Evolutionary conservation across 2,888 invertebrate species (phyloP), one percentile per base, ranked within the genome.

Genomic region (Panzeria rudis): DNA sequence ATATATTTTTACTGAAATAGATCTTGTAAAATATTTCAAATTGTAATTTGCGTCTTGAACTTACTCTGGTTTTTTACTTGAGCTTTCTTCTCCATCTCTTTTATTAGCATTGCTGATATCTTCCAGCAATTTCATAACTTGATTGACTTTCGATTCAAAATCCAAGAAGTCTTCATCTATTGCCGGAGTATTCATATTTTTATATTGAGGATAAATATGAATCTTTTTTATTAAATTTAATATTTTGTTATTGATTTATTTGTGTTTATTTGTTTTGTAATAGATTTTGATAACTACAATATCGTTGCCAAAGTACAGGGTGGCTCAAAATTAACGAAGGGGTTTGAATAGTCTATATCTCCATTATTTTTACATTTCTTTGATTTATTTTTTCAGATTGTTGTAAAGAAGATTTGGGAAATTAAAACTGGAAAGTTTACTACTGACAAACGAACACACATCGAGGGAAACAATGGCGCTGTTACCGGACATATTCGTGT

Each of bases 121-220:
- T 73, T 90, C 86, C 2, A 93, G 86, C 61, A 93, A 88, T 35
- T 90, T 89, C 87, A 91, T 89, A 13, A 93, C 92, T 84, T 91
- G 89, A 64, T 91, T 88, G 5, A 93, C 90, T 87, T 92, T 93
- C 0, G 90, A 89, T 86, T 92, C 92, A 76, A 93, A 93, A 5
- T 89, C 89, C 8, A 89, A 75, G 83, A 92, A 91, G 47, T 92
- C 92, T 29, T 89, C 89, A 9, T 90, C 89, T 56, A 86, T 75
- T 73, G 82, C 78, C n/a, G 83, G 62, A 4, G 68, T 44, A 32
- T 88, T 84, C 88, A 88, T 88, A 61, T 69, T 87, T 41, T 50
- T 41, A 41, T 59, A 11, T 62, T 25, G 11, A n/a, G n/a, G n/a
- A 52, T n/a, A 25, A 64, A 66, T 56, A n/a, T n/a, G 1, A 20